phyloP scores from a whole-genome alignment of 1,140 invertebrate genomes.

The Epicauta chinensis region DNA sequence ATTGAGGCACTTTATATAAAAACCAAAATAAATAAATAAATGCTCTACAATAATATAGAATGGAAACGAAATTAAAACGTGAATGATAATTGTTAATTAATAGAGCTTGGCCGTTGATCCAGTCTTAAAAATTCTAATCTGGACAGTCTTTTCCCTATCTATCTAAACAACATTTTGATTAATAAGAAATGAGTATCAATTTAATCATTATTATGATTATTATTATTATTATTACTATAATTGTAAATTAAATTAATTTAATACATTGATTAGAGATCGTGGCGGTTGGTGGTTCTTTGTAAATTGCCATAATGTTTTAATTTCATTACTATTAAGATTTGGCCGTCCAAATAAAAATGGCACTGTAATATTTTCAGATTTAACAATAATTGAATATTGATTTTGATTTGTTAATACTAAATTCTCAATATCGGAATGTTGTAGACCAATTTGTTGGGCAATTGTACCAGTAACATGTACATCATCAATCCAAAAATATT shows the following conservation, averaged over 20 bases:
- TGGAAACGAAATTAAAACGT: not conserved
- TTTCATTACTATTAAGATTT: constrained; percentile 28
- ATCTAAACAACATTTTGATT: constrained; percentile 6
- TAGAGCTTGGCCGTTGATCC: not conserved
- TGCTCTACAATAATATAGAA: too few species aligned
- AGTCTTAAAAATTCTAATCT: constrained; percentile 13
- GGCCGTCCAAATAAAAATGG: constrained; percentile 30
- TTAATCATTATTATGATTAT: not conserved
- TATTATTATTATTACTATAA: not conserved
- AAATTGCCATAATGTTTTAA: constrained; percentile 28
- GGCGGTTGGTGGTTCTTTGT: constrained; percentile 14
- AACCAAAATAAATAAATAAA: not conserved
- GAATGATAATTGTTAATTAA: not conserved
- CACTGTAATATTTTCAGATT: constrained; percentile 11
- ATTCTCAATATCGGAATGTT: constrained; percentile 43
- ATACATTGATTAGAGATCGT: constrained; percentile 13
- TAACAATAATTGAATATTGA: constrained; percentile 8
- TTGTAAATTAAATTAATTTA: too few species aligned
- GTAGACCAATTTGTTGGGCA: constrained; percentile 53
- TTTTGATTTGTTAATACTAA: constrained; percentile 31
- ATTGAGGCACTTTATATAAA: constrained; percentile 9
- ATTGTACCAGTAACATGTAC: constrained; percentile 72
- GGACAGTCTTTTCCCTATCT: constrained; percentile 10
- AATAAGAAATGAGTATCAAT: not conserved
- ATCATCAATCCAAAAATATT: constrained; percentile 78